A percentile compares a stretch with the other conserved stretches of the same genome.
These are phyloP conservation scores for Eudyptes chrysolophus DNA, from an alignment of 2,113 vertebrate species.

Conservation along the genomic window DNA sequence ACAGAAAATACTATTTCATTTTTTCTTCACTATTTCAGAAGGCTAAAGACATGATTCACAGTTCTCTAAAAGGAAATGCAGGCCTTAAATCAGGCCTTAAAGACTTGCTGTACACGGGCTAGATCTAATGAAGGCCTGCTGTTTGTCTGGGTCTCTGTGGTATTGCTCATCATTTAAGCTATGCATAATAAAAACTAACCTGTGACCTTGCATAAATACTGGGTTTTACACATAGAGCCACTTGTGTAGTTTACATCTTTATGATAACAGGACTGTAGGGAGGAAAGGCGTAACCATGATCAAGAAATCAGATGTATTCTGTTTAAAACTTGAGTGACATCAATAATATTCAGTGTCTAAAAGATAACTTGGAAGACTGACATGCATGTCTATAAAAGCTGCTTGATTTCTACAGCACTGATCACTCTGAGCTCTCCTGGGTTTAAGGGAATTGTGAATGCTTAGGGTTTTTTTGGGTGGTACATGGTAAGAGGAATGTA, in stretches of 20 bases:
- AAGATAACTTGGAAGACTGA: neutral
- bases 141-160: neutral
- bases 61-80: neutral
- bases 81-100: neutral
- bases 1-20: neutral
- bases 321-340: neutral
- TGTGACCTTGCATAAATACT: neutral
- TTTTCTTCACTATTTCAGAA: neutral
- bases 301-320: neutral
- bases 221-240: neutral
- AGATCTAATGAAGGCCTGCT: neutral
- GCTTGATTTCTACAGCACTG: neutral
- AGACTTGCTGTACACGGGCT: neutral
- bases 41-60: neutral
- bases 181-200: conserved; percentile 39
- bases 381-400: neutral
- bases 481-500: neutral
- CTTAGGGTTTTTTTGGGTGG: neutral
- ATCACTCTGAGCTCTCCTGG: neutral
- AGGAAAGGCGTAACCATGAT: neutral
- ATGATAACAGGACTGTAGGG: neutral
- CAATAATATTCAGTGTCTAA: neutral
- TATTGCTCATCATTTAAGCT: conserved; percentile 18
- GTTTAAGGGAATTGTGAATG: neutral
- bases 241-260: neutral